Base-by-base conservation (phyloP, 1,140 invertebrate species). In the Venustaconcha ellipsiformis region DNA sequence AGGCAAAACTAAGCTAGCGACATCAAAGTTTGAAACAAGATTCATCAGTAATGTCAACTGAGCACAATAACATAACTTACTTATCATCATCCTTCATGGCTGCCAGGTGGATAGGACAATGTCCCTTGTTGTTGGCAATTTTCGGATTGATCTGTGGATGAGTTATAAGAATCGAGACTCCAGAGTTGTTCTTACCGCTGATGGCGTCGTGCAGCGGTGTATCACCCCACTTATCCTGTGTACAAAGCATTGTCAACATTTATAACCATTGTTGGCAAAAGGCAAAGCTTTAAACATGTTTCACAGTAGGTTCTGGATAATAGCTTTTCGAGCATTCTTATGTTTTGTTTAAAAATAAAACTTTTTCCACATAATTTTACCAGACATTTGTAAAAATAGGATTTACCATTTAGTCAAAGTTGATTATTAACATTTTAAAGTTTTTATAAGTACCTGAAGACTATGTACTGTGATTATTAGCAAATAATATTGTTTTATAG, bases 171-270 rank as follows among this genome's bases (percentile, higher is more conserved):
- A 84, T 66, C 6, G 74, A 69, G 1, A 81, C 78, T 17, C 75
- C 78, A 20, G 76, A 68, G 13, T 75, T 68, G 63, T 70, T 74
- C 26, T 76, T 71, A n/a, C 68, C 79, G 18, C 64, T 18, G n/a
- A 86, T 80, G 17, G 84, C 85, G 48, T 85, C 83, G 66, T 85
- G 82, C 3, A 86, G 74, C 26, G 82, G 73, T 8, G 85, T 86
- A 63, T 86, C 85, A 1, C 85, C 85, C 17, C 67, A 80, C 18
- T 57, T 17, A 59, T 85, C 85, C 85, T 86, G 72, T 20, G 48
- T 48, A 30, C 13, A 74, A 2, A 66, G 57, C 30, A 37, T 67
- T 1, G 37, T 17, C 20, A 14, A 5, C 66, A 15, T 69, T 69
- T 23, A 11, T 30, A 60, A 48, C 26, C 2, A 20, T 23, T 37